Base-by-base conservation (phyloP, 2,888 invertebrate species). In the Fragum fragum region DNA sequence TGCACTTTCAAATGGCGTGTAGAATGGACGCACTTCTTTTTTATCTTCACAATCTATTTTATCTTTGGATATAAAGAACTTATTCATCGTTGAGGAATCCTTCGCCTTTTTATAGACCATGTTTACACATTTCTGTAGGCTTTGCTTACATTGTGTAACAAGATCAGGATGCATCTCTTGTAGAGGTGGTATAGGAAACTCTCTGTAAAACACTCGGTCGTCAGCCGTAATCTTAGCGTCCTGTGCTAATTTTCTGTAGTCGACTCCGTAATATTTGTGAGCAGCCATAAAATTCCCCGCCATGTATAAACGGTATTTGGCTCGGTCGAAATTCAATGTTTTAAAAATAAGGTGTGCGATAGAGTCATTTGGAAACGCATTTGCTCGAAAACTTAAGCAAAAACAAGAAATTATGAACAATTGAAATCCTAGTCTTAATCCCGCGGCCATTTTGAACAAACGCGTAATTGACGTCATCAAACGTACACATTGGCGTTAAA, bases 111-210 rank as follows among this genome's bases (percentile, higher is more conserved):
- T 63, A 36, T 73, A 63, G 11, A 92, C 81, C 52, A 86, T 79
- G 0, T 69, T 21, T 3, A 91, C 53, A 68, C 92, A 92, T 7
- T 73, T 18, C 9, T 85, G 18, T n/a, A 83, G 68, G 5, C 87
- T 83, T 7, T 66, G 29, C 9, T 83, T 79, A 73, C 92, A 92
- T 0, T 78, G 81, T 16, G 52, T 23, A 9, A 52, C 63, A 0
- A 88, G 79, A 18, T 18, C 42, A 6, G 69, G 75, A 57, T 91
- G 80, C 1, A 89, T 55, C 1, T 76, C 76, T 47, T 79, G 79
- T n/a, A 92, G 82, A 9, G 85, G 79, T 11, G 90, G 90, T 1
- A 85, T 68, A 5, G 92, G 92, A 73, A 92, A 92, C 52, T 90
- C 87, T 47, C 79, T 86, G 83, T 85, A 81, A 72, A 87, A 88